Evolutionary conservation across 23 tunicate genomes (phyloP).

Genomic region (Styela plicata): DNA sequence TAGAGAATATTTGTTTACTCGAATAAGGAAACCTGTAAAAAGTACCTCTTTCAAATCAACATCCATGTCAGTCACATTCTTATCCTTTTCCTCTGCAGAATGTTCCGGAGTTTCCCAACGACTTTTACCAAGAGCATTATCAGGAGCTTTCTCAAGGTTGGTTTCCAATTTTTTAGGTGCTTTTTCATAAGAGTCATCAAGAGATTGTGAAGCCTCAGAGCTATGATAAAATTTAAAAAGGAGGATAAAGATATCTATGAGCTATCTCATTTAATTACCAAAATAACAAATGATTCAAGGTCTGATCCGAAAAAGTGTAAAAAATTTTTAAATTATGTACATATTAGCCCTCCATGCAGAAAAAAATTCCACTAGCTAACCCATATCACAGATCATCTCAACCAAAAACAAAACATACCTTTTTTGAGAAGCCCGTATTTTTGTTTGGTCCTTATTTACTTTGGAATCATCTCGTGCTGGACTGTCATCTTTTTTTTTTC

Average conservation of each 20-base stretch:
- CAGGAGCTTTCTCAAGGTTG: background rate
- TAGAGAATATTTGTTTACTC: no score
- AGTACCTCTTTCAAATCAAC: constrained; percentile 7
- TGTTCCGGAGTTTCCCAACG: constrained; percentile 32
- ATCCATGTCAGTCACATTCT: background rate
- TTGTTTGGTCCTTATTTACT: background rate
- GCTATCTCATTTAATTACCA: no score
- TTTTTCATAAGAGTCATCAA: background rate
- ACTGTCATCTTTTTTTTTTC: background rate
- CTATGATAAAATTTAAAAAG: constrained; percentile 2
- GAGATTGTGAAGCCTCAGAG: constrained; percentile 2
- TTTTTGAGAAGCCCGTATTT: background rate
- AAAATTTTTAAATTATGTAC: no score
- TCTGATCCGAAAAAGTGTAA: no score
- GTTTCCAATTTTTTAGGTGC: background rate
- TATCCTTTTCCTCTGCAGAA: background rate
- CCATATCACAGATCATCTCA: no score
- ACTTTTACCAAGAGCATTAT: constrained; percentile 6
- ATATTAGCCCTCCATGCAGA: no score
- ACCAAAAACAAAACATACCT: no score
- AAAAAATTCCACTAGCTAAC: no score
- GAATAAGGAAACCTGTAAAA: no score
- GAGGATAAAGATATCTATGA: no score
- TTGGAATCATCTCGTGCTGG: background rate
- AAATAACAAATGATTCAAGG: no score